Evolutionary conservation across 2,797 vertebrate species (phyloP), one percentile per base, ranked within the genome.

Genomic region (Natrix natrix): DNA sequence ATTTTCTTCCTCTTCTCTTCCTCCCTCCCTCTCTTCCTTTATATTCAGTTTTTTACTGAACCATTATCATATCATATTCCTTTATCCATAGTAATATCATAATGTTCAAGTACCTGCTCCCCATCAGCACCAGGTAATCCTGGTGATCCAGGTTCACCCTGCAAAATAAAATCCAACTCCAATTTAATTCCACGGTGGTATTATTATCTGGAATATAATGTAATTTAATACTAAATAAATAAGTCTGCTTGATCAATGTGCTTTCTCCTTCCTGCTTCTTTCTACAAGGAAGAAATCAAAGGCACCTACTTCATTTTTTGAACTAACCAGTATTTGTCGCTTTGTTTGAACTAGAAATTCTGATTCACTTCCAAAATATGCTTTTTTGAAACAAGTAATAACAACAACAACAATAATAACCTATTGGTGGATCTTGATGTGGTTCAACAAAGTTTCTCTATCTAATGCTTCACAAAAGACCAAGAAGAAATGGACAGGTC

Each of bases 111-210:
- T 98, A 99, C 99, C 98, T 99, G 98, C 95, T 99, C 99, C 94
- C 99, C 99, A 95, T 99, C 99, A 74, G 91, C 98, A 96, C 99
- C 99, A 89, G 99, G 98, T 48, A 97, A 97, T 96, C 99, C 99
- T 94, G 98, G 98, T 94, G 98, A 97, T 90, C 99, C 99, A 91
- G 98, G 98, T 94, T 99, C 99, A 88, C 99, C 99, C 99, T 99
- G 96, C 55, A 96, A 97, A 96, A 94, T 90, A 54, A 95, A 1
- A 90, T 22, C 4, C 66, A 95, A 94, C 22, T 93, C 22, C 22
- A 90, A 17, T n/a, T 95, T 92, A 94, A 87, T 88, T 91, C 89
- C 24, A 0, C 17, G 74, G 90, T 20, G 7, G 48, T 37, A 86
- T 60, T 83, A 48, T 93, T 60, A 87, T 20, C 32, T 55, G 66